Evolutionary conservation across 2,797 vertebrate genomes (phyloP).

Genomic region (Darevskia mixta): DNA sequence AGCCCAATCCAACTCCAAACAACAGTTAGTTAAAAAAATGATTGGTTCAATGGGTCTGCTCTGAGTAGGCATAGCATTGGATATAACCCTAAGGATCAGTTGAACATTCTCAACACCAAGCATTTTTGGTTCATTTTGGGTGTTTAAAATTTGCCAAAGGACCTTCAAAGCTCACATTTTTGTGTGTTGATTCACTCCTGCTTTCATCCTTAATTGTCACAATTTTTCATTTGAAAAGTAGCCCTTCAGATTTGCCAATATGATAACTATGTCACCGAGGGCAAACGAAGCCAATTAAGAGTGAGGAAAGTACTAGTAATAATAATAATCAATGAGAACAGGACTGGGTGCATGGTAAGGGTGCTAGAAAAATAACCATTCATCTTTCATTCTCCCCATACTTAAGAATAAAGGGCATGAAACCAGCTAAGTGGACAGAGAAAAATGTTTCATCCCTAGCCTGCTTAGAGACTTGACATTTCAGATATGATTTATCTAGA

Average conservation of each 20-base stretch:
- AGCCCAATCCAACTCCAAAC: not conserved
- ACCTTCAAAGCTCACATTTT: not conserved
- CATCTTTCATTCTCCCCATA: slow-evolving; percentile 38
- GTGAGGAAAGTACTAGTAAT: not conserved
- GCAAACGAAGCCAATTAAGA: not conserved
- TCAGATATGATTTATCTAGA: slow-evolving; percentile 72
- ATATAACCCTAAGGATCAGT: not conserved
- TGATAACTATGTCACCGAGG: not conserved
- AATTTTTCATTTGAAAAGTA: not conserved
- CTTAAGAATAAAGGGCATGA: slow-evolving; percentile 44
- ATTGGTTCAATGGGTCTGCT: not conserved
- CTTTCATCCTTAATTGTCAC: not conserved
- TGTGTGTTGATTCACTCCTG: not conserved
- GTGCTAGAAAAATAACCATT: not conserved
- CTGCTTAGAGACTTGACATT: slow-evolving; percentile 64
- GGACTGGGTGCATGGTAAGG: slow-evolving; percentile 45
- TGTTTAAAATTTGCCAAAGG: not conserved
- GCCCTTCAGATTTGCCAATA: not conserved
- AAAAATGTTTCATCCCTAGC: slow-evolving; percentile 51
- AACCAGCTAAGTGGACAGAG: not conserved
- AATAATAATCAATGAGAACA: slow-evolving; percentile 41
- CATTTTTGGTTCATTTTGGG: not conserved
- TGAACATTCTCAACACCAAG: not conserved
- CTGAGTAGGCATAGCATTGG: no score
- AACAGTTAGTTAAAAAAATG: not conserved